Evolutionary conservation across 2,888 invertebrate genomes (phyloP).

Genomic region (Junonia oenone): DNA sequence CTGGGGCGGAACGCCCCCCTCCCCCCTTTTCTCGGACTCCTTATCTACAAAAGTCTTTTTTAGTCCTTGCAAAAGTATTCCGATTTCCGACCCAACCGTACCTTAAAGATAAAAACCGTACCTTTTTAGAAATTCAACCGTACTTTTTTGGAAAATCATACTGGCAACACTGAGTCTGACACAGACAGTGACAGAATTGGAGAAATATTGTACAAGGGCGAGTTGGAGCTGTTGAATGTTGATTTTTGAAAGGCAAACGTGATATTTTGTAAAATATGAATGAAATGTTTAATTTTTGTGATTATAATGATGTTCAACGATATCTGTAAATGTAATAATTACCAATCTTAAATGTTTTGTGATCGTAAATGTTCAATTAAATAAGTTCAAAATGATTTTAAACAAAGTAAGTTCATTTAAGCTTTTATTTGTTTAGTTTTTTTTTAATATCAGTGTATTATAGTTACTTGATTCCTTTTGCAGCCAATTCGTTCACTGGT

Average conservation of each 20-base stretch:
- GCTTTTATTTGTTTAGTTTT: not conserved
- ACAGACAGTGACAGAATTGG: too few relatives aligned
- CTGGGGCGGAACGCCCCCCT: too few relatives aligned
- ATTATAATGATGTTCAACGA: not conserved
- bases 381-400: not conserved
- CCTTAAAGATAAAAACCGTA: too few relatives aligned
- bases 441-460: not conserved
- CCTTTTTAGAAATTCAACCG: too few relatives aligned
- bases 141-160: too few relatives aligned
- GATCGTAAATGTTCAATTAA: not conserved
- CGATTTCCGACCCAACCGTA: too few relatives aligned
- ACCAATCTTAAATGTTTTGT: not conserved
- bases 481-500: conserved; percentile 59
- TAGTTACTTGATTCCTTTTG: conserved; percentile 3
- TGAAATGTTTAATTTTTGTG: not conserved
- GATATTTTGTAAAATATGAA: not conserved
- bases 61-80: too few relatives aligned
- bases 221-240: not conserved
- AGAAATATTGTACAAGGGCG: not conserved
- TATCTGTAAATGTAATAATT: not conserved
- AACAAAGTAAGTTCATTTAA: not conserved
- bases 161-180: too few relatives aligned
- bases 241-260: not conserved
- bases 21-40: too few relatives aligned
- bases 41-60: too few relatives aligned